Evolutionary conservation across 1,140 invertebrate genomes (phyloP).

Genomic region (Macrobrachium nipponense): DNA sequence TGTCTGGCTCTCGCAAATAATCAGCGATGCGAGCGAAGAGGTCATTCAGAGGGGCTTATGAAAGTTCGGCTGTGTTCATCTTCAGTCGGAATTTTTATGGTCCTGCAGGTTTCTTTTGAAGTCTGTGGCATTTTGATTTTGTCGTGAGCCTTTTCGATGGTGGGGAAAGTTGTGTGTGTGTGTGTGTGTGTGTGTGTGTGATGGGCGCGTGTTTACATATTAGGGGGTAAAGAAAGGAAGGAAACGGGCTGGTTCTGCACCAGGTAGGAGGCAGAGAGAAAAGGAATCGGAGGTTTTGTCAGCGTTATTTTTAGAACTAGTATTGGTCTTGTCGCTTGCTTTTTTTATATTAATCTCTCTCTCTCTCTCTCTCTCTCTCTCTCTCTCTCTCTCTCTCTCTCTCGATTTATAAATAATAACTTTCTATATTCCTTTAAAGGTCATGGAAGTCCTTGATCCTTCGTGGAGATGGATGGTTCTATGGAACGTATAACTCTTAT

Average conservation of each 20-base stretch:
- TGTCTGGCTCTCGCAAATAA: background rate
- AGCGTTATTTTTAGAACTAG: background rate
- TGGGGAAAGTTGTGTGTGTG: constrained; percentile 1
- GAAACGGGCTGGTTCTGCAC: too few species aligned
- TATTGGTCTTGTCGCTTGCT: background rate
- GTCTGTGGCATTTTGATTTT: constrained; percentile 32
- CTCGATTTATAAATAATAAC: background rate
- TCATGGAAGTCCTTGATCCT: too few species aligned
- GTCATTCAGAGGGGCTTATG: background rate
- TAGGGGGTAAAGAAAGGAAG: background rate
- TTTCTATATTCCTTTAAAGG: background rate
- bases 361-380: background rate
- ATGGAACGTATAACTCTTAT: too few species aligned
- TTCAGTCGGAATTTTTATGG: constrained; percentile 23
- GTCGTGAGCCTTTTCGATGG: constrained; percentile 1
- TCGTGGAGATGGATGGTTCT: too few species aligned
- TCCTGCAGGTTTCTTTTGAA: constrained; percentile 20
- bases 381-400: background rate
- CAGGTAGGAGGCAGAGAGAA: too few species aligned
- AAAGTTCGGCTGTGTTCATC: background rate
- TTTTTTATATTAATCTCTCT: background rate
- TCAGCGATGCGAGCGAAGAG: background rate
- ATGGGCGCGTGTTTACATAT: constrained; percentile 17
- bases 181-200: constrained; percentile 21
- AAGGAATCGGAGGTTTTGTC: background rate